Conservation (phyloP, 1,140 invertebrate genomes). For the Cryptotermes secundus region DNA sequence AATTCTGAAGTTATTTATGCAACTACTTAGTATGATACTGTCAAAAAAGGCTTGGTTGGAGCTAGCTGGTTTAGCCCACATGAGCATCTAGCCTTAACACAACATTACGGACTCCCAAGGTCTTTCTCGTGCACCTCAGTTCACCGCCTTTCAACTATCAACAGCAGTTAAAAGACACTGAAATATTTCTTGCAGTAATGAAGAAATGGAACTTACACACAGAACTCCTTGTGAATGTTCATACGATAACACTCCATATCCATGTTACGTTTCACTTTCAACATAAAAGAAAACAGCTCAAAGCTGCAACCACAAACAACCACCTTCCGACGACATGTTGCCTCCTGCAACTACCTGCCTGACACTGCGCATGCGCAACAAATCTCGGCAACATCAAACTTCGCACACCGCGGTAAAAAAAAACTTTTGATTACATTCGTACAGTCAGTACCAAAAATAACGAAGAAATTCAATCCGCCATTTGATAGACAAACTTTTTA, state of each 20-base stretch:
- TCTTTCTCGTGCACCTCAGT: background rate
- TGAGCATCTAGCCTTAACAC: background rate
- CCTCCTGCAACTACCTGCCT: background rate
- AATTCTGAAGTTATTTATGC: too few relatives aligned
- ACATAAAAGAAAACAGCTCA: background rate
- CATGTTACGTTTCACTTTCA: background rate
- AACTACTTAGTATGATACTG: background rate
- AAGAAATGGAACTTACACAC: background rate
- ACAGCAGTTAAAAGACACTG: background rate
- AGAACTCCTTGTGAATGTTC: background rate
- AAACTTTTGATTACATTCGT: background rate
- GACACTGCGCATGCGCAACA: background rate
- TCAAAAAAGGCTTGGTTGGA: background rate
- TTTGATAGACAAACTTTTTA: too few relatives aligned
- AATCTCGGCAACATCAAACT: background rate
- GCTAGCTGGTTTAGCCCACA: background rate
- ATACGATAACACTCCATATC: background rate
- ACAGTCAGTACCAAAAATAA: too few relatives aligned
- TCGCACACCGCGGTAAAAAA: too few relatives aligned
- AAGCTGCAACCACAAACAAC: background rate
- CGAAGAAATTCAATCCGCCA: too few relatives aligned
- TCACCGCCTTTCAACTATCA: background rate
- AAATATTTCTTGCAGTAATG: background rate
- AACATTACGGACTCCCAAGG: background rate
- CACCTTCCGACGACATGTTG: background rate